These are phyloP conservation scores for Ochropleura plecta DNA, from an alignment of 2,888 invertebrate genomes.

Conservation along the genomic window DNA sequence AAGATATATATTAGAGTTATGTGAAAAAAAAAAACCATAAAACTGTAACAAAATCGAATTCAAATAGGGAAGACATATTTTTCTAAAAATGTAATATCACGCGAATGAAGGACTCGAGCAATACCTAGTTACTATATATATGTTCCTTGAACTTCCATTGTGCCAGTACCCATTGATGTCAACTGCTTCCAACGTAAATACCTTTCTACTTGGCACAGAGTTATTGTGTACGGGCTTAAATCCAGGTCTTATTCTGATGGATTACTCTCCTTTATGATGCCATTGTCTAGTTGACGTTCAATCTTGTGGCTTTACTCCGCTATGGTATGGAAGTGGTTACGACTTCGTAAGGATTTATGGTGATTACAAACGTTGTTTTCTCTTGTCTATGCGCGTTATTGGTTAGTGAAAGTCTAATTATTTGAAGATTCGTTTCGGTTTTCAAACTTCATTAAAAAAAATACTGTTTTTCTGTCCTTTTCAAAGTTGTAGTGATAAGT, in stretches of 20 bases:
- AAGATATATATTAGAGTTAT: too few relatives aligned
- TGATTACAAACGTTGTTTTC: conserved; percentile 24
- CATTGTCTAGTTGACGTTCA: conserved; percentile 62
- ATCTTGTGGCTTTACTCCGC: conserved; percentile 57
- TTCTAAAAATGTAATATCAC: too few relatives aligned
- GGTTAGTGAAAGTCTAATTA: background rate
- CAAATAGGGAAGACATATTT: too few relatives aligned
- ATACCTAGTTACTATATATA: background rate
- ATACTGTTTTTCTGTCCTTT: background rate
- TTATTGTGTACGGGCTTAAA: conserved; percentile 37
- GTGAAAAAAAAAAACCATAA: too few relatives aligned
- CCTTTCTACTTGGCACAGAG: conserved; percentile 36
- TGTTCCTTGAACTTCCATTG: conserved; percentile 10
- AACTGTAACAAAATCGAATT: too few relatives aligned
- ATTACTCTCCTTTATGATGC: conserved; percentile 38
- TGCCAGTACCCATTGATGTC: conserved; percentile 27
- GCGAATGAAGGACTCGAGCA: background rate
- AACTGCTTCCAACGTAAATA: conserved; percentile 20
- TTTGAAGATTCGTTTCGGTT: background rate
- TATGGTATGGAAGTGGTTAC: conserved; percentile 17
- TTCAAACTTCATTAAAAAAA: background rate
- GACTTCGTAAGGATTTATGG: conserved; percentile 42
- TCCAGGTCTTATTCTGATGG: conserved; percentile 52
- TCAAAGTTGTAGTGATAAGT: background rate
- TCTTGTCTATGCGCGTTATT: conserved; percentile 15